Percentiles rank a stretch among this genome's conserved stretches.
phyloP scores from a whole-genome alignment of 2,888 invertebrate genomes.

The Athalia rosae region DNA sequence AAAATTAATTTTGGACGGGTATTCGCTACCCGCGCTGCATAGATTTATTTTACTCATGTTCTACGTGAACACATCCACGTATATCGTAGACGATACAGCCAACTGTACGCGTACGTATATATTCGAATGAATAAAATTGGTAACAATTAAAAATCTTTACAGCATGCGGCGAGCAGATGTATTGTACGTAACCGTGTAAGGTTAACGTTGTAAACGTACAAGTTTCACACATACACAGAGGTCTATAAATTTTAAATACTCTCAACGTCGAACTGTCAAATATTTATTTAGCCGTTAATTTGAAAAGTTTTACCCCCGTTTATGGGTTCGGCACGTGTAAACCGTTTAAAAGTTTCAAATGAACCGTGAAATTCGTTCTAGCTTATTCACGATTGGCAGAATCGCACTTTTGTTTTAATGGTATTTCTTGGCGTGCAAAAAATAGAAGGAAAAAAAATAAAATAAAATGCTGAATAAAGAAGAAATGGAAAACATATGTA shows the following conservation, averaged over 20 bases:
- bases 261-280: conserved; percentile 7
- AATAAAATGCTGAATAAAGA: not conserved
- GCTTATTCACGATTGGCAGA: not conserved
- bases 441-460: not conserved
- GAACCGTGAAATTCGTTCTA: conserved; percentile 65
- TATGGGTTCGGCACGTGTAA: conserved; percentile 48
- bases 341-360: conserved; percentile 63
- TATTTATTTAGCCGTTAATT: conserved; percentile 30
- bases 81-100: not conserved
- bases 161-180: not conserved
- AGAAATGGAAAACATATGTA: not conserved
- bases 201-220: not conserved
- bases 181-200: not conserved
- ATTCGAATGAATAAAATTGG: not conserved
- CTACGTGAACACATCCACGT: no score
- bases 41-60: no score
- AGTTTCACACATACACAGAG: not conserved
- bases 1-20: no score
- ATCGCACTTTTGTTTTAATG: conserved; percentile 5
- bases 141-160: not conserved
- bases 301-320: conserved; percentile 18
- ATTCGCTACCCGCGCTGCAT: no score
- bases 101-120: not conserved
- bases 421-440: conserved; percentile 7
- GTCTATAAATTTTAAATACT: not conserved